phyloP scores from a whole-genome alignment of 2,888 invertebrate genomes.

The Euphydryas editha region DNA sequence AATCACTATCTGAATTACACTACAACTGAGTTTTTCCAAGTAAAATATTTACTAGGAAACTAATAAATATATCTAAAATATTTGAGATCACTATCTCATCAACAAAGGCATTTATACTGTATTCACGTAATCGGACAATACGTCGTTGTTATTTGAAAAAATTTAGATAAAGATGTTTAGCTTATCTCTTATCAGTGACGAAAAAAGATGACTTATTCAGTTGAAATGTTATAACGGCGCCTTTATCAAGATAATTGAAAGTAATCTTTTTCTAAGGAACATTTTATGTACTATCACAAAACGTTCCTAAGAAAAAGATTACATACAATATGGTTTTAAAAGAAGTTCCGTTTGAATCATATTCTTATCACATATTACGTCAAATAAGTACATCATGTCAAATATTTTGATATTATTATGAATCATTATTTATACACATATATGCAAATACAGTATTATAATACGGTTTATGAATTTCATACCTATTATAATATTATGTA shows the following conservation, averaged over 20 bases:
- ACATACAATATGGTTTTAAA: too few species aligned
- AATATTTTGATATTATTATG: slow-evolving; percentile 16
- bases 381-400: slow-evolving; percentile 3
- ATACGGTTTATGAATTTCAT: not conserved
- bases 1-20: too few species aligned
- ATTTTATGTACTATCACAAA: not conserved
- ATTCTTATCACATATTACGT: slow-evolving; percentile 18
- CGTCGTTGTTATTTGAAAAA: not conserved
- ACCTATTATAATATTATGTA: not conserved
- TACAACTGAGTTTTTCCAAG: too few species aligned
- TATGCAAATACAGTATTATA: not conserved
- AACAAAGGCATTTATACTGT: not conserved
- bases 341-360: slow-evolving; percentile 25
- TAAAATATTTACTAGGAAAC: too few species aligned
- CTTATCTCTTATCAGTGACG: slow-evolving; percentile 3
- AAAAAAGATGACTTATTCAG: not conserved
- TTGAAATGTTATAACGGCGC: not conserved
- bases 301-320: too few species aligned
- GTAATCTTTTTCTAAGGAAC: slow-evolving; percentile 6
- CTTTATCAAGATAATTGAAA: slow-evolving; percentile 3
- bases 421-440: slow-evolving; percentile 14
- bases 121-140: not conserved
- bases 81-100: too few species aligned
- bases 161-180: not conserved
- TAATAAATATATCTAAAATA: too few species aligned